Evolutionary conservation across 2,888 invertebrate species (phyloP).

Genomic region (Aradus depressus): DNA sequence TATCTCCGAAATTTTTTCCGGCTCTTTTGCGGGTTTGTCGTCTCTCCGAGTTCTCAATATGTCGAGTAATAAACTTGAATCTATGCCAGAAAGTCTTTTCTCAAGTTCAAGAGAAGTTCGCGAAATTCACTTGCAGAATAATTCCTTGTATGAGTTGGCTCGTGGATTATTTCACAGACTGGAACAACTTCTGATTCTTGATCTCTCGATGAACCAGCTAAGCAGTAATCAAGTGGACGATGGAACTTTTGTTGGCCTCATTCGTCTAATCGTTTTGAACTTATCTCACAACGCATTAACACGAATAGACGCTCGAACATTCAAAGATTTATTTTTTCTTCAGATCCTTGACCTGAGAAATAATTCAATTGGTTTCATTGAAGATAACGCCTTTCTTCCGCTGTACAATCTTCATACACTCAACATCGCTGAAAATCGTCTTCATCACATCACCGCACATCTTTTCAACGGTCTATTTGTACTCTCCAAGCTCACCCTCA

Average conservation of each 20-base stretch:
- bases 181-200: conserved; percentile 71
- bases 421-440: conserved; percentile 75
- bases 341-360: conserved; percentile 77
- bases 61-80: conserved; percentile 71
- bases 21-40: conserved; percentile 65
- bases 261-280: conserved; percentile 72
- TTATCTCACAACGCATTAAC: conserved; percentile 77
- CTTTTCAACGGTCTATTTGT: conserved; percentile 75
- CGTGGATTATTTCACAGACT: conserved; percentile 71
- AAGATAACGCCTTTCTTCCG: conserved; percentile 76
- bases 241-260: conserved; percentile 72
- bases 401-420: conserved; percentile 80
- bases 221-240: conserved; percentile 75
- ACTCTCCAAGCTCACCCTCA: conserved; percentile 69
- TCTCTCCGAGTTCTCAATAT: conserved; percentile 72
- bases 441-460: conserved; percentile 68
- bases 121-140: conserved; percentile 74
- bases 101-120: conserved; percentile 67
- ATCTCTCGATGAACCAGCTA: conserved; percentile 73
- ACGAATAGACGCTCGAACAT: conserved; percentile 68
- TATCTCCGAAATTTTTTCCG: conserved; percentile 64
- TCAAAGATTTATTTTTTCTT: conserved; percentile 74
- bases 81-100: conserved; percentile 70
- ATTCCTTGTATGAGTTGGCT: conserved; percentile 70
- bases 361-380: conserved; percentile 78